phyloP scores from a whole-genome alignment of 2,888 invertebrate genomes.

The Heliconius aoede region DNA sequence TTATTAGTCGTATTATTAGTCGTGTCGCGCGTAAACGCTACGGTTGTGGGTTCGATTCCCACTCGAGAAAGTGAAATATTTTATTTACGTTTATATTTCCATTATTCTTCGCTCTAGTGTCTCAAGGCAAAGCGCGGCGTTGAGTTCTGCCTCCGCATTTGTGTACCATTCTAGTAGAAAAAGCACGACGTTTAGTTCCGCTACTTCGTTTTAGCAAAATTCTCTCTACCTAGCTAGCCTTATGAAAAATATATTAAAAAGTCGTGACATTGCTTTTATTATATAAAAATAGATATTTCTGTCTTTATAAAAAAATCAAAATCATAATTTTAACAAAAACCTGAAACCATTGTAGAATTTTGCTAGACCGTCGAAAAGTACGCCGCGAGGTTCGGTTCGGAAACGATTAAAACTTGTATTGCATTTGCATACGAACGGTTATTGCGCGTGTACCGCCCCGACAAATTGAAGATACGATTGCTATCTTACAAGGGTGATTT shows the following conservation, averaged over 20 bases:
- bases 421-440: constrained; percentile 40
- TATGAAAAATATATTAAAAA: too few species aligned
- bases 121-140: too few species aligned
- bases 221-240: neutral
- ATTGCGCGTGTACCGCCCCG: constrained; percentile 34
- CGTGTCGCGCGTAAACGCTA: neutral
- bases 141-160: too few species aligned
- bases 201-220: neutral
- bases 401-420: constrained; percentile 28
- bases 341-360: neutral
- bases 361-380: constrained; percentile 6
- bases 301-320: too few species aligned
- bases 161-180: neutral
- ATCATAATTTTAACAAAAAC: neutral
- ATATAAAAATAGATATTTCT: neutral
- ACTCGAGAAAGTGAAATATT: neutral
- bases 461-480: constrained; percentile 41
- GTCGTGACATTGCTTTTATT: neutral
- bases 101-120: too few species aligned
- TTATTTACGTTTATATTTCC: too few species aligned
- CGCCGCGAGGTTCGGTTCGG: constrained; percentile 20
- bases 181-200: neutral
- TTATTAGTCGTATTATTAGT: too few species aligned
- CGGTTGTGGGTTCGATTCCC: neutral
- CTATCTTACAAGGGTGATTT: constrained; percentile 37